phyloP scores from a whole-genome alignment of 2,888 invertebrate genomes.

The Cheilosia urbana region DNA sequence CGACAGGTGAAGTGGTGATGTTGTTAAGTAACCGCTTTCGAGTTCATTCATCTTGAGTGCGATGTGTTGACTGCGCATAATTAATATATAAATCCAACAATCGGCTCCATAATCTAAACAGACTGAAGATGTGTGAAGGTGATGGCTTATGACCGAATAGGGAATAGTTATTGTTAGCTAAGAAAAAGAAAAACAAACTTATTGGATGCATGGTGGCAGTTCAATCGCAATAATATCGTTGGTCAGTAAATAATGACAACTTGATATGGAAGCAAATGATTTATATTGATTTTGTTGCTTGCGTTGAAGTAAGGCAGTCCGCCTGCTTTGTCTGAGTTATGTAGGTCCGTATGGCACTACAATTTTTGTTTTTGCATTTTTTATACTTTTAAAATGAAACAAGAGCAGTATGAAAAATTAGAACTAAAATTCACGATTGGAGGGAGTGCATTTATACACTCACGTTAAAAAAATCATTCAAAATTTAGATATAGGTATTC shows the following conservation, averaged over 20 bases:
- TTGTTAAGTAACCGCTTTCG: conserved; percentile 60
- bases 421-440: too few relatives aligned
- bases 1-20: conserved; percentile 29
- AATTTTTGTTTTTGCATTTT: too few relatives aligned
- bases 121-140: conserved; percentile 24
- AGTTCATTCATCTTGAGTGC: conserved; percentile 66
- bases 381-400: too few relatives aligned
- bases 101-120: conserved; percentile 55
- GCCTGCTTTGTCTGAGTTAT: too few relatives aligned
- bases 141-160: conserved; percentile 40
- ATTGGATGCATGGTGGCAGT: conserved; percentile 18
- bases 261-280: conserved; percentile 23
- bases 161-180: conserved; percentile 51
- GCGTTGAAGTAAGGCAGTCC: too few relatives aligned
- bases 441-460: too few relatives aligned
- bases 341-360: too few relatives aligned
- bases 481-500: too few relatives aligned
- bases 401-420: too few relatives aligned
- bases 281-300: conserved; percentile 5
- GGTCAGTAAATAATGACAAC: conserved; percentile 33
- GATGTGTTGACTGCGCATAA: conserved; percentile 30
- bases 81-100: conserved; percentile 55
- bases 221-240: conserved; percentile 16
- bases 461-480: too few relatives aligned
- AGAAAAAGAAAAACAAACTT: conserved; percentile 38